Percentiles rank a stretch among this genome's conserved stretches.
These are phyloP conservation scores for Conops quadrifasciatus DNA, from an alignment of 2,888 invertebrate species.

Conservation along the genomic window DNA sequence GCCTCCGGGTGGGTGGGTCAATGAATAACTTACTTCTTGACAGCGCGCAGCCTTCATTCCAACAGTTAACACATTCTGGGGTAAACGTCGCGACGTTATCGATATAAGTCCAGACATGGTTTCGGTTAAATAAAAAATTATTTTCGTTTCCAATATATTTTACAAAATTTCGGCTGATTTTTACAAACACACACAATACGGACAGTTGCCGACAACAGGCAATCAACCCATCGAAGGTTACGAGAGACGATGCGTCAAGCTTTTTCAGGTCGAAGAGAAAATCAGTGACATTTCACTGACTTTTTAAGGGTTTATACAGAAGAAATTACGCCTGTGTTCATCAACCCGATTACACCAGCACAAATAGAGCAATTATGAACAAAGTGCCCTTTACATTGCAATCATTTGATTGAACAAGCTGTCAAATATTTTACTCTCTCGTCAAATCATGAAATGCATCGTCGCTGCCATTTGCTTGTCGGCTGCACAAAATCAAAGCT, in stretches of 20 bases:
- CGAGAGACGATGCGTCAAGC: slow-evolving; percentile 4
- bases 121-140: slow-evolving; percentile 13
- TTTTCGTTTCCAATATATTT: slow-evolving; percentile 26
- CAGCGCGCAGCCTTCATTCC: slow-evolving; percentile 53
- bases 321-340: no score
- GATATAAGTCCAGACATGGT: slow-evolving; percentile 67
- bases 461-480: no score
- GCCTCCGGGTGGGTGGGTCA: background rate
- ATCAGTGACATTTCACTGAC: background rate
- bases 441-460: no score
- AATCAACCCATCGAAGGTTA: slow-evolving; percentile 11
- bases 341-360: no score
- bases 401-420: no score
- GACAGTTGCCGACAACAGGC: slow-evolving; percentile 18
- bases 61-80: slow-evolving; percentile 60
- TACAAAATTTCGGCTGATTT: slow-evolving; percentile 12
- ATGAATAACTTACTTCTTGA: slow-evolving; percentile 55
- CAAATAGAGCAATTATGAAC: no score
- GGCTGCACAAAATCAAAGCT: no score
- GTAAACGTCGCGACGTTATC: slow-evolving; percentile 66
- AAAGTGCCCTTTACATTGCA: no score
- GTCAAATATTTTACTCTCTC: no score
- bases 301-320: no score
- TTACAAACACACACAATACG: slow-evolving; percentile 23
- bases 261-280: slow-evolving; percentile 2